These are phyloP conservation scores for Drosophila sulfurigaster DNA, from an alignment of 1,140 invertebrate species.

Conservation along the genomic window DNA sequence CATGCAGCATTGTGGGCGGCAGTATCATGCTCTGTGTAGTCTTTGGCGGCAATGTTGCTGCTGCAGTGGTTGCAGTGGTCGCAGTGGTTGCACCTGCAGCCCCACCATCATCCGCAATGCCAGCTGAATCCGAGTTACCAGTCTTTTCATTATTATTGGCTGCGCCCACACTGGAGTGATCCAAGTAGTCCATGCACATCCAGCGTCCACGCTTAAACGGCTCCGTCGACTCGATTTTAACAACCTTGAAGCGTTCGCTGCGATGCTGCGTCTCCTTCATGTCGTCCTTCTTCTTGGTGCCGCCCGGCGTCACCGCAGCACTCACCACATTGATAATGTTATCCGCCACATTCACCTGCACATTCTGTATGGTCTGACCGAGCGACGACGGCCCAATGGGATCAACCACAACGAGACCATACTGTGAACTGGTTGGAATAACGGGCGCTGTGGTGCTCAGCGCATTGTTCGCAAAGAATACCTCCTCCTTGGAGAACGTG, in stretches of 20 bases:
- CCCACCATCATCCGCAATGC: conserved; percentile 1
- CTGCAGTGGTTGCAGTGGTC: conserved; percentile 2
- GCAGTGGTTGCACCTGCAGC: conserved; percentile 1
- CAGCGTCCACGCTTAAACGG: conserved; percentile 97
- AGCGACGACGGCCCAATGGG: conserved; percentile 76
- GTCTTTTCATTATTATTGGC: conserved; percentile 81
- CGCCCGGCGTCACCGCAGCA: conserved; percentile 85
- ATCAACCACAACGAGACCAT: conserved; percentile 92
- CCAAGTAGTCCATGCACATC: conserved; percentile 98
- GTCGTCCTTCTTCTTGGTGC: conserved; percentile 87
- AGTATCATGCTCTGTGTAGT: conserved; percentile 84
- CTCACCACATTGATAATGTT: conserved; percentile 89
- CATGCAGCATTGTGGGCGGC: conserved; percentile 70
- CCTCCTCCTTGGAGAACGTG: conserved; percentile 92
- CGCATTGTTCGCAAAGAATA: conserved; percentile 91
- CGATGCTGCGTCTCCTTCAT: conserved; percentile 90
- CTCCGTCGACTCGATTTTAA: conserved; percentile 97
- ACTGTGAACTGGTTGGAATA: conserved; percentile 93
- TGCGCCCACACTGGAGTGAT: conserved; percentile 87
- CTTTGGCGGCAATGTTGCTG: conserved; percentile 55
- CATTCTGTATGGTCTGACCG: conserved; percentile 85
- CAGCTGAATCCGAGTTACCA: conserved; percentile 59
- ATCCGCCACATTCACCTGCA: conserved; percentile 88
- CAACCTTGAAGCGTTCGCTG: conserved; percentile 96
- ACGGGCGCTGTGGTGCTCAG: conserved; percentile 92